A percentile compares a stretch with the other conserved stretches of the same genome.
Evolutionary conservation across 2,888 invertebrate genomes (phyloP).

Genomic region (Spisula solida): DNA sequence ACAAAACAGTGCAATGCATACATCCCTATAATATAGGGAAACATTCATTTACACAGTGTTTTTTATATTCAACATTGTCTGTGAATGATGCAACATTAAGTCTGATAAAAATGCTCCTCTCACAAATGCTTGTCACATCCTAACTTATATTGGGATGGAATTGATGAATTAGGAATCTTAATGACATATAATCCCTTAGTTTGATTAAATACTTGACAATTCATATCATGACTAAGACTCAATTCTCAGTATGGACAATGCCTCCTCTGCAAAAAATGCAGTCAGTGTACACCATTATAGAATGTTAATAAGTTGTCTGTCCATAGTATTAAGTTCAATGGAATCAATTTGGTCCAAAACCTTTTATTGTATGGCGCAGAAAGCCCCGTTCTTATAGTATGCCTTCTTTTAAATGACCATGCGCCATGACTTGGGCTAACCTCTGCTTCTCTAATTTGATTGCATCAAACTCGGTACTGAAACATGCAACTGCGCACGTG

Average conservation of each 20-base stretch:
- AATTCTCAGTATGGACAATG: not conserved
- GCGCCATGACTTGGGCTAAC: no score
- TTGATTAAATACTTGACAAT: not conserved
- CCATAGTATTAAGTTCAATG: not conserved
- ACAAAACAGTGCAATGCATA: no score
- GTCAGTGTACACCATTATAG: not conserved
- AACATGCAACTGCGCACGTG: no score
- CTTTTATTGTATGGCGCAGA: no score
- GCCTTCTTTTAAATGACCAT: no score
- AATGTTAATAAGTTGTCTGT: not conserved
- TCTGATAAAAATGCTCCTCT: not conserved
- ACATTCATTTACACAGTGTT: no score
- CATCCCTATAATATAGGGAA: no score
- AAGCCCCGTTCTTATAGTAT: no score
- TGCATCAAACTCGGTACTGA: no score
- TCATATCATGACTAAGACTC: not conserved
- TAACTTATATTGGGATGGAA: not conserved
- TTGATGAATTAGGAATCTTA: not conserved
- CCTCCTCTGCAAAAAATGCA: not conserved
- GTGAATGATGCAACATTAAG: not conserved
- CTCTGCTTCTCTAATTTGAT: no score
- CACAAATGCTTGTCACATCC: not conserved
- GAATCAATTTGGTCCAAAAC: not conserved
- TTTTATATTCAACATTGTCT: no score
- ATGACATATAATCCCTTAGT: constrained; percentile 13